These are phyloP conservation scores for Agonopterix arenella DNA, from an alignment of 2,888 invertebrate genomes.

Conservation along the genomic window DNA sequence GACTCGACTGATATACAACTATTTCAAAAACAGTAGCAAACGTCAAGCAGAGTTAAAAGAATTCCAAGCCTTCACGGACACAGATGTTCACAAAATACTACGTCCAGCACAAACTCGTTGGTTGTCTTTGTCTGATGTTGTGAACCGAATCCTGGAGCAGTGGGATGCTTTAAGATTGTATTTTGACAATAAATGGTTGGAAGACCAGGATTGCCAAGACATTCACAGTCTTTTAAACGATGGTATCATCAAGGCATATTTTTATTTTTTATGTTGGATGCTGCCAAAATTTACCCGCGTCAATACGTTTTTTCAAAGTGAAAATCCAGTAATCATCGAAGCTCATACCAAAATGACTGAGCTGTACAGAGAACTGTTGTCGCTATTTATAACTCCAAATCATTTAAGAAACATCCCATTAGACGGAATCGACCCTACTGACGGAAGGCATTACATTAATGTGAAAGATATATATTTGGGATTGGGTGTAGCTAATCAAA, in stretches of 20 bases:
- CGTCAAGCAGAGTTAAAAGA: background rate
- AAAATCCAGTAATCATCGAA: background rate
- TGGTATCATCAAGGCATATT: conserved; percentile 6
- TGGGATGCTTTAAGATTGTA: conserved; percentile 2
- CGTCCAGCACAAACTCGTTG: conserved; percentile 9
- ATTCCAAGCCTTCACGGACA: conserved; percentile 1
- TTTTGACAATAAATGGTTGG: conserved; percentile 1
- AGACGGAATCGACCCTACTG: too few species aligned
- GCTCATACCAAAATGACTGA: conserved; percentile 1
- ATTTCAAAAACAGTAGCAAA: background rate
- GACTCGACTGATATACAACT: conserved; percentile 18
- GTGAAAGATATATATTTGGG: too few species aligned
- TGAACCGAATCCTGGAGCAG: conserved; percentile 4
- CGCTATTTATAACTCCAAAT: background rate
- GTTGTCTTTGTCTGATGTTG: conserved; percentile 4
- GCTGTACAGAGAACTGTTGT: background rate
- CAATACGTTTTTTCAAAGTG: conserved; percentile 3
- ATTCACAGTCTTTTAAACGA: conserved; percentile 1
- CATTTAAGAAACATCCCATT: too few species aligned
- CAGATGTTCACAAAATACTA: conserved; percentile 1
- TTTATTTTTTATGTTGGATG: conserved; percentile 9
- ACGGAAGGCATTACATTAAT: too few species aligned
- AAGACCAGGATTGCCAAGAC: conserved; percentile 3
- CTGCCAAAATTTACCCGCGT: conserved; percentile 7
- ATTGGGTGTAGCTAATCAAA: too few species aligned